Percentiles rank a stretch among this genome's conserved stretches.
These are phyloP conservation scores for Leptopilina boulardi DNA, from an alignment of 1,140 invertebrate species.

Conservation along the genomic window DNA sequence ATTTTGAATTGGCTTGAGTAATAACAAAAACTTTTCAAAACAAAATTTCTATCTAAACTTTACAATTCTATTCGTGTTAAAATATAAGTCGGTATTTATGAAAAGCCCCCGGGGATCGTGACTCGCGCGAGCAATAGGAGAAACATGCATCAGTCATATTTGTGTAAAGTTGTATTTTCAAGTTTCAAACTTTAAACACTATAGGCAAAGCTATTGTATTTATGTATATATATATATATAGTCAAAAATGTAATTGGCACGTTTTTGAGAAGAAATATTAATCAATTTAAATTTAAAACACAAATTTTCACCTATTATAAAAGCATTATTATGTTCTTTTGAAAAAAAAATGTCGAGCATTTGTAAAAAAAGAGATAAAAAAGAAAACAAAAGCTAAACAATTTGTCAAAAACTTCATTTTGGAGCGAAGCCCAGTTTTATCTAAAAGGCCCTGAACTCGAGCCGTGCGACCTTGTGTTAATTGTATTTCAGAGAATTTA, in stretches of 20 bases:
- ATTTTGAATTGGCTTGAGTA: not conserved
- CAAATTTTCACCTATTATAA: too few species aligned
- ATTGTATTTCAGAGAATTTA: not conserved
- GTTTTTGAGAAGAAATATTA: not conserved
- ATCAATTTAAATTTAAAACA: too few species aligned
- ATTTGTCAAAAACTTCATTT: slow-evolving; percentile 12
- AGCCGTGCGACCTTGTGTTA: slow-evolving; percentile 1
- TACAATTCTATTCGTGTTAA: not conserved
- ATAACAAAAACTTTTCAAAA: slow-evolving; percentile 14
- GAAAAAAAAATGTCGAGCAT: not conserved
- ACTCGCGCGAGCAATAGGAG: slow-evolving; percentile 6
- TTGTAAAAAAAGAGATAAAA: not conserved
- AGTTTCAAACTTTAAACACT: slow-evolving; percentile 9
- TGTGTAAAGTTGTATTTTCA: not conserved
- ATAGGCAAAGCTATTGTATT: too few species aligned
- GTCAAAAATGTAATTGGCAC: not conserved
- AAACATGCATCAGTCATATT: slow-evolving; percentile 23
- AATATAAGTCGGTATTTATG: slow-evolving; percentile 6
- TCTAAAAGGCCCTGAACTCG: slow-evolving; percentile 2
- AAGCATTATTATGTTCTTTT: too few species aligned
- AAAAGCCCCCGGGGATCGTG: not conserved
- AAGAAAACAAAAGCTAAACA: not conserved
- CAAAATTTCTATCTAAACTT: slow-evolving; percentile 18
- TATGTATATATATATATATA: too few species aligned
- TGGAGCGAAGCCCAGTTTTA: slow-evolving; percentile 4